Evolutionary conservation across 2,888 invertebrate genomes (phyloP).

Genomic region (Xestia xanthographa): DNA sequence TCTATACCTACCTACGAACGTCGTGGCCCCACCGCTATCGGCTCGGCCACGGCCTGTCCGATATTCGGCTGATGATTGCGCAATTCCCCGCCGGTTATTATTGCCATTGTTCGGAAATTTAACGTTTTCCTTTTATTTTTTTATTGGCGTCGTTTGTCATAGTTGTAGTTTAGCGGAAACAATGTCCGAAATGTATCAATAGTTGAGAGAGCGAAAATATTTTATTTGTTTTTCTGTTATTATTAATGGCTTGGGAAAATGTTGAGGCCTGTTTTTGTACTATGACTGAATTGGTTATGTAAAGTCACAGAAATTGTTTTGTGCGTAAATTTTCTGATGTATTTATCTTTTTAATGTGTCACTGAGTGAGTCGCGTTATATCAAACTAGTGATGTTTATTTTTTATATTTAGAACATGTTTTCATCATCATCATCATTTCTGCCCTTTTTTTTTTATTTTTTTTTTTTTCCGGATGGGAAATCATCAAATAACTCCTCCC

Average conservation of each 20-base stretch:
- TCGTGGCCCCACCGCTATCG: conserved; percentile 9
- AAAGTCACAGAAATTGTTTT: neutral
- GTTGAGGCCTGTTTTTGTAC: conserved; percentile 4
- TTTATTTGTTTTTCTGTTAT: conserved; percentile 46
- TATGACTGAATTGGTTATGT: neutral
- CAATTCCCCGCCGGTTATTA: conserved; percentile 62
- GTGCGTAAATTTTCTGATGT: neutral
- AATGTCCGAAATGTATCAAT: conserved; percentile 56
- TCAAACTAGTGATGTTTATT: neutral
- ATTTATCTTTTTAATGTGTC: neutral
- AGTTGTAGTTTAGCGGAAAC: conserved; percentile 62
- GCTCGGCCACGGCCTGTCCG: conserved; percentile 23
- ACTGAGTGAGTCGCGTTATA: neutral
- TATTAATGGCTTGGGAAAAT: conserved; percentile 19
- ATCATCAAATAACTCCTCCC: no score
- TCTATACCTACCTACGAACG: neutral
- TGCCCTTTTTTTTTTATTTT: no score
- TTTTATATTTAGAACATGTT: neutral
- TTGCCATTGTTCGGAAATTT: conserved; percentile 66
- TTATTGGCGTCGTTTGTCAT: conserved; percentile 63
- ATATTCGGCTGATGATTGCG: conserved; percentile 60
- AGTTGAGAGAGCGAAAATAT: conserved; percentile 31
- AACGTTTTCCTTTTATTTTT: conserved; percentile 62
- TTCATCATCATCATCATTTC: no score
- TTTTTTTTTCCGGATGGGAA: no score